phyloP scores from a whole-genome alignment of 2,113 vertebrate species.

The Nothoprocta perdicaria region DNA sequence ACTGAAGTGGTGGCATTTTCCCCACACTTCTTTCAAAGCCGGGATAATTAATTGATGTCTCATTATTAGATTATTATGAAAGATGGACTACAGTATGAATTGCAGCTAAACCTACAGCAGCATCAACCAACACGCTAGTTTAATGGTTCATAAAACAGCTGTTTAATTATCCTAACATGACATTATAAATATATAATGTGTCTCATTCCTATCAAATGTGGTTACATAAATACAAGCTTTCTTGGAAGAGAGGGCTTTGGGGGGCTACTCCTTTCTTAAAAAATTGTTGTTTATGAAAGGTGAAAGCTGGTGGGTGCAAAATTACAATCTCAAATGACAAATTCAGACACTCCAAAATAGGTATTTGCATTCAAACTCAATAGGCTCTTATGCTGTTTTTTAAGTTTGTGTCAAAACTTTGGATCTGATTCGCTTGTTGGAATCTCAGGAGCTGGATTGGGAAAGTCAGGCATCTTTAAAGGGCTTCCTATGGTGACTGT shows the following conservation, averaged over 20 bases:
- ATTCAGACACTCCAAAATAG: neutral
- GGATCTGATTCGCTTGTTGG: constrained; percentile 36
- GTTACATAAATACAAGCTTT: neutral
- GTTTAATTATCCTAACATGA: constrained; percentile 39
- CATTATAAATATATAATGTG: constrained; percentile 12
- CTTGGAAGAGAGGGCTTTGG: neutral
- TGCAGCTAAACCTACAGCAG: constrained; percentile 32
- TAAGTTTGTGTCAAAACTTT: constrained; percentile 43
- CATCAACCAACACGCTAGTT: neutral
- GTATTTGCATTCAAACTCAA: constrained; percentile 24
- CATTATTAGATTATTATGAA: constrained; percentile 56
- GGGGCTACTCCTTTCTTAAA: neutral
- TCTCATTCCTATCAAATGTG: neutral
- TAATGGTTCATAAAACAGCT: constrained; percentile 47
- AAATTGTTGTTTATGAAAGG: too few relatives aligned
- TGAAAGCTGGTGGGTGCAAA: neutral
- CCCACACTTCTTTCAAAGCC: constrained; percentile 16
- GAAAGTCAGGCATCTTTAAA: constrained; percentile 44
- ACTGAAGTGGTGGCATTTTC: constrained; percentile 20
- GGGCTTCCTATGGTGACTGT: constrained; percentile 64
- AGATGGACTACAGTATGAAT: constrained; percentile 9
- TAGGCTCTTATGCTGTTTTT: neutral
- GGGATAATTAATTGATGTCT: constrained; percentile 41
- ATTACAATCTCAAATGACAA: neutral
- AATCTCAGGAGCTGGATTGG: constrained; percentile 43